These are phyloP conservation scores for Trachurus trachurus DNA, from an alignment of 2,797 vertebrate genomes.

Conservation along the genomic window DNA sequence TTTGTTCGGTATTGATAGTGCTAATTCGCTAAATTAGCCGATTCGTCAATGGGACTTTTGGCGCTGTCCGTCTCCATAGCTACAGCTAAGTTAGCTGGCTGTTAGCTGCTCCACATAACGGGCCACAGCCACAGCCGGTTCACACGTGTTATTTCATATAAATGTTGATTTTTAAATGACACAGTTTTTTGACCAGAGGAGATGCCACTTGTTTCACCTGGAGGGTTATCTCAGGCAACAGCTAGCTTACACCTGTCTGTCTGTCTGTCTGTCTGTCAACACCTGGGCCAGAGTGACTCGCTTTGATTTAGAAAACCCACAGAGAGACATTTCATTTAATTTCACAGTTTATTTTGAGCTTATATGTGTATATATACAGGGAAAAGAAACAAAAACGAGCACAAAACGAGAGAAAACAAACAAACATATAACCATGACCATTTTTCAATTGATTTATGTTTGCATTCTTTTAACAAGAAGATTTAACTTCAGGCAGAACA, in stretches of 20 bases:
- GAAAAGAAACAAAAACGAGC: too few relatives aligned
- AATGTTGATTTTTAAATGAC: accelerated
- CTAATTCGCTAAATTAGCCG: not conserved
- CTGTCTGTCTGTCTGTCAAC: not conserved
- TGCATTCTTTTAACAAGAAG: too few relatives aligned
- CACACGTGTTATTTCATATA: not conserved
- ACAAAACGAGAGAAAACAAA: too few relatives aligned
- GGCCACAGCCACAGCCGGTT: not conserved
- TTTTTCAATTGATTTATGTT: too few relatives aligned
- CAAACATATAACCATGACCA: too few relatives aligned
- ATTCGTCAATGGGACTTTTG: slow-evolving; percentile 1
- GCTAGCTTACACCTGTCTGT: not conserved
- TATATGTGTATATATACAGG: too few relatives aligned
- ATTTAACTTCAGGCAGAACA: not conserved
- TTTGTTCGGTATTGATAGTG: too few relatives aligned
- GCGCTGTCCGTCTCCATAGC: not conserved
- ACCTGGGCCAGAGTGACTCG: not conserved
- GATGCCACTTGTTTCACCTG: not conserved
- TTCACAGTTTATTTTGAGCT: too few relatives aligned
- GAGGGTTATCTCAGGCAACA: not conserved
- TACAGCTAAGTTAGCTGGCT: not conserved
- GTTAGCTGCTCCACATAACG: not conserved
- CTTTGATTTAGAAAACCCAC: not conserved
- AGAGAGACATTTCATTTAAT: not conserved
- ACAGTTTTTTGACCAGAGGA: too few relatives aligned